These are phyloP conservation scores for Myripristis murdjan DNA, from an alignment of 2,797 vertebrate genomes.

Conservation along the genomic window DNA sequence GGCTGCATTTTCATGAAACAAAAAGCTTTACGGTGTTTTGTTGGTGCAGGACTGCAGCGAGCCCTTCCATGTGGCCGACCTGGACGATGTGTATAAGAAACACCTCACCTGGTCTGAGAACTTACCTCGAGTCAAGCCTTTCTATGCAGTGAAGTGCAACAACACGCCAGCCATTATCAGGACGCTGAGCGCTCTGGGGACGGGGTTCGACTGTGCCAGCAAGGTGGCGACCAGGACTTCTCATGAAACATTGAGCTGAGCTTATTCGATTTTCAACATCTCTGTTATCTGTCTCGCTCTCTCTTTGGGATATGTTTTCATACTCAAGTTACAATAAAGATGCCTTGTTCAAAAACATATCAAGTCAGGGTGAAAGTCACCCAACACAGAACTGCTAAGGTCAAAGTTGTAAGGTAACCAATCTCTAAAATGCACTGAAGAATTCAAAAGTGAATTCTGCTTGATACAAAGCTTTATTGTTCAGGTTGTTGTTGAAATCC, in stretches of 20 bases:
- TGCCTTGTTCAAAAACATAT: too few species aligned
- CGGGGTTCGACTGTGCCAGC: constrained; percentile 88
- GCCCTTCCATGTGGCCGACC: constrained; percentile 84
- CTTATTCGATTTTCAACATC: neutral
- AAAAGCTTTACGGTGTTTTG: neutral
- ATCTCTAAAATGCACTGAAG: too few species aligned
- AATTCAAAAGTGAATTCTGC: too few species aligned
- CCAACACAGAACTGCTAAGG: too few species aligned
- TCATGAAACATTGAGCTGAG: neutral
- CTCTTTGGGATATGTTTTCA: neutral
- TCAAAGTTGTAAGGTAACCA: too few species aligned
- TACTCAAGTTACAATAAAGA: too few species aligned
- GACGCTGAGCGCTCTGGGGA: constrained; percentile 83
- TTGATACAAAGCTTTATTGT: too few species aligned
- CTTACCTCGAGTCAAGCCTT: constrained; percentile 86
- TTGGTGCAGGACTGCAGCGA: constrained; percentile 66
- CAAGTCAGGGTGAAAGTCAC: too few species aligned
- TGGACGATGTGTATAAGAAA: constrained; percentile 81
- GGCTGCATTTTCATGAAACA: too few species aligned
- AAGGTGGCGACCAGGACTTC: constrained; percentile 76
- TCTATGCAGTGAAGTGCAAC: constrained; percentile 88
- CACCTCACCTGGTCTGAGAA: constrained; percentile 83
- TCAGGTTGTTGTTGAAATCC: too few species aligned
- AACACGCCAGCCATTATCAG: constrained; percentile 80
- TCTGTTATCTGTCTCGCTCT: too few species aligned